These are phyloP conservation scores for Eucera pruinosa DNA, from an alignment of 2,888 invertebrate species.

Conservation along the genomic window DNA sequence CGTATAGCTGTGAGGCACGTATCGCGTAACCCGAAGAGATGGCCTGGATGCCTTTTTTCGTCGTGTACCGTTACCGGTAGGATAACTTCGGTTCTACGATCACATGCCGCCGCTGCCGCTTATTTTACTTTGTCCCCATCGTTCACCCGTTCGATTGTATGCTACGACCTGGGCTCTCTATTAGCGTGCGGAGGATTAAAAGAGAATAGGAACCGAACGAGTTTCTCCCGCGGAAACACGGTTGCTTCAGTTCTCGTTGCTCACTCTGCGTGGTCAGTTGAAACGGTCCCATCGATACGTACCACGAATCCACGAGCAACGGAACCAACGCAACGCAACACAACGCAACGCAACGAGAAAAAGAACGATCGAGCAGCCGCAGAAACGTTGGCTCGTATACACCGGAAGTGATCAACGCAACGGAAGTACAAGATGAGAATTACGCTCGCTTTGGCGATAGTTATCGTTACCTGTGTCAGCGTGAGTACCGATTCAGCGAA, in stretches of 20 bases:
- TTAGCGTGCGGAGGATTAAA: slow-evolving; percentile 21
- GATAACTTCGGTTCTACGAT: slow-evolving; percentile 71
- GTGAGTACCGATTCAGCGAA: slow-evolving; percentile 63
- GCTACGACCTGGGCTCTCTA: slow-evolving; percentile 51
- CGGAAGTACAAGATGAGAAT: slow-evolving; percentile 64
- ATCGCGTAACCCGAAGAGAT: slow-evolving; percentile 54
- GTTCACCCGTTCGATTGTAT: slow-evolving; percentile 52
- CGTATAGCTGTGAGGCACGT: slow-evolving; percentile 30
- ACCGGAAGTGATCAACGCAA: slow-evolving; percentile 40
- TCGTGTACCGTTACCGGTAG: slow-evolving; percentile 77
- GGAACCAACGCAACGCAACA: slow-evolving; percentile 4
- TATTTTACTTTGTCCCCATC: slow-evolving; percentile 59
- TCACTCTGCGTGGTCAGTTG: slow-evolving; percentile 46
- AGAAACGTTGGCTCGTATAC: slow-evolving; percentile 1
- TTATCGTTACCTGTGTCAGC: slow-evolving; percentile 62
- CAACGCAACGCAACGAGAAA: too few species aligned
- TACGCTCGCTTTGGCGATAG: slow-evolving; percentile 51
- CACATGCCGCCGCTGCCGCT: slow-evolving; percentile 59
- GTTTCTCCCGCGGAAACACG: slow-evolving; percentile 17
- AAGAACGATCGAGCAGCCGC: background rate
- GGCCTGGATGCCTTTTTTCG: slow-evolving; percentile 81
- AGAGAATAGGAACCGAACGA: slow-evolving; percentile 27
- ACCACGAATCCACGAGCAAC: background rate
- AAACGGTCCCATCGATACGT: slow-evolving; percentile 25
- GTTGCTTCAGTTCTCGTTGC: slow-evolving; percentile 41